Conservation (phyloP, 2,113 vertebrate genomes). For the Arizona elegans region DNA sequence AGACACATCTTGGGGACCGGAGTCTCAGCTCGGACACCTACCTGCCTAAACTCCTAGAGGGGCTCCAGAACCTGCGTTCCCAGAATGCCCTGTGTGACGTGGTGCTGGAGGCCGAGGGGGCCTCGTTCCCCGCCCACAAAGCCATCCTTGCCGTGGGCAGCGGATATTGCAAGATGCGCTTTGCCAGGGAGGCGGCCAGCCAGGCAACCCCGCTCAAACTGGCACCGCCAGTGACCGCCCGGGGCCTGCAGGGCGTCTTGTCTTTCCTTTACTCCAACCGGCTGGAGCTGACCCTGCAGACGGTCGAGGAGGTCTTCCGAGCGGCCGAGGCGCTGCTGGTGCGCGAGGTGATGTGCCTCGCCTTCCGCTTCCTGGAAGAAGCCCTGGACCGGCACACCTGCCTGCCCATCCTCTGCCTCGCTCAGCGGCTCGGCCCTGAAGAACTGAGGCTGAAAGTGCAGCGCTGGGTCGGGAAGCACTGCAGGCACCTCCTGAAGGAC, state of each 20-base stretch:
- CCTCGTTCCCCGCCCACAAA: conserved; percentile 55
- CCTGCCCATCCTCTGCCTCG: conserved; percentile 46
- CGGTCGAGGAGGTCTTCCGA: conserved; percentile 56
- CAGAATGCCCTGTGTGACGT: conserved; percentile 26
- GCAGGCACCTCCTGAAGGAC: conserved; percentile 41
- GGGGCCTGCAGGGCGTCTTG: conserved; percentile 50
- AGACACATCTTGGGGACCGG: fast-evolving
- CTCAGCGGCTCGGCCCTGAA: conserved; percentile 11
- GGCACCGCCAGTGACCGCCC: conserved; percentile 33
- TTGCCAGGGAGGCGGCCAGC: not conserved
- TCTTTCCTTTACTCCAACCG: conserved; percentile 64
- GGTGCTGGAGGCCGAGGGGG: conserved; percentile 52
- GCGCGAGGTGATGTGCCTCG: conserved; percentile 57
- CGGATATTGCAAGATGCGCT: conserved; percentile 56
- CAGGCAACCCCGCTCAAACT: not conserved
- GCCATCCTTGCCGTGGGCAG: conserved; percentile 53
- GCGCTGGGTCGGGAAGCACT: not conserved
- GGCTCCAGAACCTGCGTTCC: conserved; percentile 11
- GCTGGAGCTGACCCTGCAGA: conserved; percentile 53
- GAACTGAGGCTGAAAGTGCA: conserved; percentile 49
- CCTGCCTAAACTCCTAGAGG: conserved; percentile 44
- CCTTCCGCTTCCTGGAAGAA: conserved; percentile 53
- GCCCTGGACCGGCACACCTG: conserved; percentile 49
- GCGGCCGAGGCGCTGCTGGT: conserved; percentile 58
- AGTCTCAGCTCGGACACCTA: conserved; percentile 38